Conservation (phyloP, 2,113 vertebrate species). For the Clinocottus analis region DNA sequence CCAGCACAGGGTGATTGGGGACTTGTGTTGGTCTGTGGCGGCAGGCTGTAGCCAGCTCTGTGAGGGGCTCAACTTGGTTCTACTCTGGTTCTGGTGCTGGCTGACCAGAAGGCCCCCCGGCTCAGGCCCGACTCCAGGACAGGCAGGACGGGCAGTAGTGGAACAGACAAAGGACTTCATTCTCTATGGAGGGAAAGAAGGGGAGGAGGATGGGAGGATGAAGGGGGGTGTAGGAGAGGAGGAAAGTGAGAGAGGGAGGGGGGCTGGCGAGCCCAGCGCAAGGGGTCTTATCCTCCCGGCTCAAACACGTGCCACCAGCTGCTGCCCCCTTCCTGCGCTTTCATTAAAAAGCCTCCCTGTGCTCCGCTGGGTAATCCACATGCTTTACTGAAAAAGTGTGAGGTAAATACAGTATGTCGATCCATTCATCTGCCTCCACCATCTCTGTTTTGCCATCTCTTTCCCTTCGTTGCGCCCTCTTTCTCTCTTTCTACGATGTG, state of each 20-base stretch:
- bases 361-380: conserved; percentile 81
- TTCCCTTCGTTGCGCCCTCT: conserved; percentile 43
- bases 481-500: conserved; percentile 61
- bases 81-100: conserved; percentile 80
- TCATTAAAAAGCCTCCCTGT: conserved; percentile 83
- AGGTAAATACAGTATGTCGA: conserved; percentile 73
- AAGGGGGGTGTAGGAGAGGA: conserved; percentile 61
- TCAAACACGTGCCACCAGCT: conserved; percentile 89
- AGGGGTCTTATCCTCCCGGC: conserved; percentile 87
- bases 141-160: conserved; percentile 77
- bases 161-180: conserved; percentile 85
- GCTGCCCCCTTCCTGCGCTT: conserved; percentile 85
- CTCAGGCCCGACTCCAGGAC: conserved; percentile 79
- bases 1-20: conserved; percentile 61
- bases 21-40: conserved; percentile 58
- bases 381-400: conserved; percentile 74
- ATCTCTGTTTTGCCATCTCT: conserved; percentile 48
- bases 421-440: conserved; percentile 50
- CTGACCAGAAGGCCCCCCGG: conserved; percentile 73
- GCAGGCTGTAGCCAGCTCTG: conserved; percentile 61
- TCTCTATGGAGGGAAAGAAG: conserved; percentile 70
- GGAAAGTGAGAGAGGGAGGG: conserved; percentile 64
- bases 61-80: conserved; percentile 74
- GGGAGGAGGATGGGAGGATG: conserved; percentile 45
- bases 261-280: conserved; percentile 77